Evolutionary conservation across 2,797 vertebrate species (phyloP).

Genomic region (Rhinella marina): DNA sequence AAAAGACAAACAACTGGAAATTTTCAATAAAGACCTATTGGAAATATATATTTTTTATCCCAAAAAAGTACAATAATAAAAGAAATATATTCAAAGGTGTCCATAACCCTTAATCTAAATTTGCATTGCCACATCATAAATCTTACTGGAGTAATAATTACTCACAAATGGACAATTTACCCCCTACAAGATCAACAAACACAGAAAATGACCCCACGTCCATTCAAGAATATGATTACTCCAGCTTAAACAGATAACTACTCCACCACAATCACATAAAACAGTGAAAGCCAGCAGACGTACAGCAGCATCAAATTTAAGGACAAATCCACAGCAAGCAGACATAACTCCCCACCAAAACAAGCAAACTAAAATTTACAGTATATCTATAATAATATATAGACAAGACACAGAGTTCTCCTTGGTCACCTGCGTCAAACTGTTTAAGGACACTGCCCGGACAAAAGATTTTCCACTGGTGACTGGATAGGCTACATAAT

Average conservation of each 20-base stretch:
- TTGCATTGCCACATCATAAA: too few relatives aligned
- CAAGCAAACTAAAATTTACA: not conserved
- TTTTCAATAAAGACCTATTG: too few relatives aligned
- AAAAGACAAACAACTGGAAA: too few relatives aligned
- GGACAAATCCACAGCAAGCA: not conserved
- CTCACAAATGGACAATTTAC: too few relatives aligned
- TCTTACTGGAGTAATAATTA: too few relatives aligned
- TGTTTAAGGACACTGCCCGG: not conserved
- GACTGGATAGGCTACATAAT: not conserved
- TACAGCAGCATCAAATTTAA: not conserved
- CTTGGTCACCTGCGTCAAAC: not conserved
- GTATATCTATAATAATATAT: not conserved
- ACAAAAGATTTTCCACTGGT: not conserved
- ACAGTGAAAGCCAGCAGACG: not conserved
- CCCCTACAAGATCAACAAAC: too few relatives aligned
- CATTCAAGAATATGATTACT: too few relatives aligned
- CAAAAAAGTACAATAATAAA: too few relatives aligned
- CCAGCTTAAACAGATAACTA: not conserved
- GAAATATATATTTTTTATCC: too few relatives aligned
- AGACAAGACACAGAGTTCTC: not conserved
- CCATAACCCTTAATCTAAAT: too few relatives aligned
- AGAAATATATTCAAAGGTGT: too few relatives aligned
- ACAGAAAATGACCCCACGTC: too few relatives aligned
- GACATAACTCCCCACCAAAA: not conserved
- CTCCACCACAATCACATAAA: not conserved